Percentiles rank a stretch among this genome's conserved stretches.
Evolutionary conservation across 2,797 vertebrate genomes (phyloP).

Genomic region (Apogon hyalosoma): DNA sequence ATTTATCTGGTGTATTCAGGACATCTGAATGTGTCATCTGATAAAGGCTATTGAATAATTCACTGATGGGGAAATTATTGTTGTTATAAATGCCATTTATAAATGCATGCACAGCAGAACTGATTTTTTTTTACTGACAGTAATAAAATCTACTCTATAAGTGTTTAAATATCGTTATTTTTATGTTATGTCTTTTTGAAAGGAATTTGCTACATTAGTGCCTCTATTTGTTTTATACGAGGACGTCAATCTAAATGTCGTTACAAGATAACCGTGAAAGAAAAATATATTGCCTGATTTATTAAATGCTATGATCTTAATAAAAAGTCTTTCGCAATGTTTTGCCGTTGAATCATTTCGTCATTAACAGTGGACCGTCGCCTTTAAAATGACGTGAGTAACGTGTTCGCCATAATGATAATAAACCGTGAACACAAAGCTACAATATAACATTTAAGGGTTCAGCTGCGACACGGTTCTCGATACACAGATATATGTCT

Average conservation of each 20-base stretch:
- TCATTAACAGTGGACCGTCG: conserved; percentile 78
- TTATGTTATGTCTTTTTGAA: background rate
- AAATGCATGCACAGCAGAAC: background rate
- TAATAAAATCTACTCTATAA: too few relatives aligned
- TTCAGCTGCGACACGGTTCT: conserved; percentile 22
- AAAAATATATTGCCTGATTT: background rate
- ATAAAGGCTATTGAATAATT: background rate
- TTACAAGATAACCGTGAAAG: background rate
- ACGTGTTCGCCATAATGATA: conserved; percentile 88
- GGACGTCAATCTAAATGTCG: background rate
- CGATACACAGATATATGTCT: background rate
- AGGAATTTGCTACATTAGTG: background rate
- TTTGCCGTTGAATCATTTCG: conserved; percentile 47
- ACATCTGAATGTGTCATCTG: background rate
- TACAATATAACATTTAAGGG: conserved; percentile 54
- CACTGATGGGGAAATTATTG: background rate
- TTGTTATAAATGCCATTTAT: background rate
- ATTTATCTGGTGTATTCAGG: background rate
- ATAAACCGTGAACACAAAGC: conserved; percentile 82
- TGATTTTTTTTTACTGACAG: too few relatives aligned
- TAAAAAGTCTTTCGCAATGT: conserved; percentile 52
- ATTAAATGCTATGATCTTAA: background rate
- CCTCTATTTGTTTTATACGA: background rate
- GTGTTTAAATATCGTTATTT: too few relatives aligned
- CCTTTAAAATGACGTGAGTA: conserved; percentile 70